These are phyloP conservation scores for Hippotragus niger DNA, from an alignment of 2,113 vertebrate genomes.

Conservation along the genomic window DNA sequence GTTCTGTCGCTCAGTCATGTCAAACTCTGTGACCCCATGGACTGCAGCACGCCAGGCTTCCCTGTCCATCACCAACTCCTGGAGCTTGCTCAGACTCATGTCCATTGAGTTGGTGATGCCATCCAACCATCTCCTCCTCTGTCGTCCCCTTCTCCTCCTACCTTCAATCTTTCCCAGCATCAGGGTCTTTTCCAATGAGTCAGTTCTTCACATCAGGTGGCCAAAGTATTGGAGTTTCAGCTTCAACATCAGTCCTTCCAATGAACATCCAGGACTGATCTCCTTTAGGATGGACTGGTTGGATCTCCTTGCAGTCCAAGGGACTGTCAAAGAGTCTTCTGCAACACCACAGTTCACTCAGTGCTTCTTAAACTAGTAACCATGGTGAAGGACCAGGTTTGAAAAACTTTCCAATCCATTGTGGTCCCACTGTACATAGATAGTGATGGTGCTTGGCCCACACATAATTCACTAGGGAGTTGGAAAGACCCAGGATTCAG, in stretches of 20 bases:
- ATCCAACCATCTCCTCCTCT: background rate
- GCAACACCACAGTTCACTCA: background rate
- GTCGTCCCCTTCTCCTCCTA: background rate
- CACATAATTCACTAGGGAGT: background rate
- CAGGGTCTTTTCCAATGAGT: background rate
- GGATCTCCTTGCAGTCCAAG: background rate
- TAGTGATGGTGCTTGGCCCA: background rate
- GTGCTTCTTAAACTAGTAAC: background rate
- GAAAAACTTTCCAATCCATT: background rate
- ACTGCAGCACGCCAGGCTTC: background rate
- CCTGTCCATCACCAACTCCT: background rate
- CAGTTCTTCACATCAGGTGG: background rate
- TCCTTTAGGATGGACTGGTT: background rate
- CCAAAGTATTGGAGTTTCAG: background rate
- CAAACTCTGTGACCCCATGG: background rate
- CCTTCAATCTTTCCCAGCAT: background rate
- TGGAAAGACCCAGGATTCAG: too few species aligned
- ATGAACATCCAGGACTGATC: background rate
- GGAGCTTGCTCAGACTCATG: background rate
- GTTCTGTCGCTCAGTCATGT: accelerated
- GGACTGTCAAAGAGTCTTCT: background rate
- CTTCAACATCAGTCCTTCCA: background rate
- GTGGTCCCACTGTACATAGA: background rate
- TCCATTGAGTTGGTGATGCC: background rate
- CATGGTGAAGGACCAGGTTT: background rate